phyloP scores from a whole-genome alignment of 2,113 vertebrate species.

The Coryphaenoides rupestris region DNA sequence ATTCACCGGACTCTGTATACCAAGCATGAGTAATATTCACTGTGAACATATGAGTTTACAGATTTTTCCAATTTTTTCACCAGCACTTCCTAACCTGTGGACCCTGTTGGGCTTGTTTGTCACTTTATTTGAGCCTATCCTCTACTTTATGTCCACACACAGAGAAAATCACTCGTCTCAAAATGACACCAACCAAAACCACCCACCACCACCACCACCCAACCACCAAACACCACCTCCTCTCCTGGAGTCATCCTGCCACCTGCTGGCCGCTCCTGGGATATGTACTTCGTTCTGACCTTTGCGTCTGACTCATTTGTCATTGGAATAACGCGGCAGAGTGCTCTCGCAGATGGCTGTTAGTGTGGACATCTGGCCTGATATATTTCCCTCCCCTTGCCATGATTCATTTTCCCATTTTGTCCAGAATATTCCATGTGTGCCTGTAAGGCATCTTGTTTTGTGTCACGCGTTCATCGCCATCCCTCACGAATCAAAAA shows the following conservation, averaged over 20 bases:
- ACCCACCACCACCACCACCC: neutral
- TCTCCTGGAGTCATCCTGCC: constrained; percentile 43
- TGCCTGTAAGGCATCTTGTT: neutral
- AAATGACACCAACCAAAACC: constrained; percentile 23
- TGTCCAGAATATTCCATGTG: constrained; percentile 27
- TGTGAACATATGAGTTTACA: constrained; percentile 34
- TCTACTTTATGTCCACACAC: too few relatives aligned
- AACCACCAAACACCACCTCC: too few relatives aligned
- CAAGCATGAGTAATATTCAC: too few relatives aligned
- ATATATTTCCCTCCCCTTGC: constrained; percentile 55
- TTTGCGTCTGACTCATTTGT: constrained; percentile 61
- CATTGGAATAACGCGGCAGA: constrained; percentile 56
- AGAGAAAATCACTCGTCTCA: constrained; percentile 8
- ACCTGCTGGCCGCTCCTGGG: constrained; percentile 49
- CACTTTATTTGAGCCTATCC: too few relatives aligned
- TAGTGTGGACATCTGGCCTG: constrained; percentile 65
- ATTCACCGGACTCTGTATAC: too few relatives aligned
- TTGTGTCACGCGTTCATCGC: neutral
- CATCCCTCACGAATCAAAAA: neutral
- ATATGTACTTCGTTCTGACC: constrained; percentile 46
- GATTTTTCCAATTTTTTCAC: neutral
- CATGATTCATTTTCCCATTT: constrained; percentile 57
- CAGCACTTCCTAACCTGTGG: too few relatives aligned
- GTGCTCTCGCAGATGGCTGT: constrained; percentile 65
- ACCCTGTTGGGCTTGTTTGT: too few relatives aligned